Evolutionary conservation across 2,113 vertebrate species (phyloP).

Genomic region (Chlorodrepanis virens): DNA sequence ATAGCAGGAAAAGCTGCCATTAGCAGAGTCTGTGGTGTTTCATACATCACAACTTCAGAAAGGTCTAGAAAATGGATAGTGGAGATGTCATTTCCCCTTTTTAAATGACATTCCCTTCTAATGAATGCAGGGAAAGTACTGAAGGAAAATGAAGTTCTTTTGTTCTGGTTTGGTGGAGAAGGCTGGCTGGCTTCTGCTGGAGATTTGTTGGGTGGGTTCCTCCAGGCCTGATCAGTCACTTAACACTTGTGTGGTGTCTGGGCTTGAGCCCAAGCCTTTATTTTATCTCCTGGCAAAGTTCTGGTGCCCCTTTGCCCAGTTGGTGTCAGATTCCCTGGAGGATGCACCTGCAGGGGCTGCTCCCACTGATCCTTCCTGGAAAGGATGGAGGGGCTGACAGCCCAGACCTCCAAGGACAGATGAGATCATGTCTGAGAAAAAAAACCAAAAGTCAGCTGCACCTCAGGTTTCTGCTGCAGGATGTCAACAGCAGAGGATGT

Average conservation of each 20-base stretch:
- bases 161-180: background rate
- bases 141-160: background rate
- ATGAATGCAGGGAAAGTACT: background rate
- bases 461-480: background rate
- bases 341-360: background rate
- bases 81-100: background rate
- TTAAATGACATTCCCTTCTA: background rate
- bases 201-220: accelerated
- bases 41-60: background rate
- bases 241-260: background rate
- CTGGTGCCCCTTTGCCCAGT: background rate
- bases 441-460: background rate
- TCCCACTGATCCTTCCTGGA: background rate
- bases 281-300: background rate
- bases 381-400: background rate
- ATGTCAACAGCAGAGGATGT: background rate
- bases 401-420: accelerated
- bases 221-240: background rate
- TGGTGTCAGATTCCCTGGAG: background rate
- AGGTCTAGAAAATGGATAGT: background rate
- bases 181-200: background rate
- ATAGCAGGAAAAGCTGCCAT: background rate
- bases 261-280: background rate
- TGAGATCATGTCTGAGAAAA: background rate
- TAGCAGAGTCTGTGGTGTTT: background rate